These are phyloP conservation scores for Moxostoma hubbsi DNA, from an alignment of 2,797 vertebrate species.

Conservation along the genomic window DNA sequence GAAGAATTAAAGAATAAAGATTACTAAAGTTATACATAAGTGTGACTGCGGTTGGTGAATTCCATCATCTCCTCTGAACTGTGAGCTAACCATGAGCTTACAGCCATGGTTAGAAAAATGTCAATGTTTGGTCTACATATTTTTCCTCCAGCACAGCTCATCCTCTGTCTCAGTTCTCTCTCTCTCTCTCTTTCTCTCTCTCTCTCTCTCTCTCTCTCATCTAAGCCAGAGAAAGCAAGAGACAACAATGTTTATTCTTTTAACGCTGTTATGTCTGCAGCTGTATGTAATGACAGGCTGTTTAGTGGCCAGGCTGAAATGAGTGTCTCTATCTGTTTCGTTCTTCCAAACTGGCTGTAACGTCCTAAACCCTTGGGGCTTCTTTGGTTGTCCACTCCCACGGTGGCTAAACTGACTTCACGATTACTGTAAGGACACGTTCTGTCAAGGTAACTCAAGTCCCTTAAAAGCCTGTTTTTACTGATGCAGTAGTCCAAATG, in stretches of 20 bases:
- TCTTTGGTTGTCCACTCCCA: background rate
- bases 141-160: no score
- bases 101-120: slow-evolving; percentile 30
- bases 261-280: slow-evolving; percentile 60
- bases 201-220: slow-evolving; percentile 1
- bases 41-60: background rate
- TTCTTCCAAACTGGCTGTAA: slow-evolving; percentile 2
- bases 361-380: slow-evolving; percentile 14
- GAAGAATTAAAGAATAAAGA: no score
- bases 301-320: slow-evolving; percentile 52
- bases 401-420: slow-evolving; percentile 10
- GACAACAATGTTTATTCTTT: slow-evolving; percentile 56
- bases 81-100: slow-evolving; percentile 27
- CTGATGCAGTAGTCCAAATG: slow-evolving; percentile 30
- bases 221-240: background rate
- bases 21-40: background rate
- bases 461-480: background rate
- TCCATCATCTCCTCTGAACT: slow-evolving; percentile 9
- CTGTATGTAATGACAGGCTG: slow-evolving; percentile 66
- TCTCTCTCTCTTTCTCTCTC: background rate
- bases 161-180: background rate
- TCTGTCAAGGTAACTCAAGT: slow-evolving; percentile 19
- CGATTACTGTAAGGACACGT: slow-evolving; percentile 13
- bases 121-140: background rate
- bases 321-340: slow-evolving; percentile 54